Percentiles rank a stretch among this genome's conserved stretches.
Conservation (phyloP, 1,140 invertebrate species). For the Propsilocerus akamusi region DNA sequence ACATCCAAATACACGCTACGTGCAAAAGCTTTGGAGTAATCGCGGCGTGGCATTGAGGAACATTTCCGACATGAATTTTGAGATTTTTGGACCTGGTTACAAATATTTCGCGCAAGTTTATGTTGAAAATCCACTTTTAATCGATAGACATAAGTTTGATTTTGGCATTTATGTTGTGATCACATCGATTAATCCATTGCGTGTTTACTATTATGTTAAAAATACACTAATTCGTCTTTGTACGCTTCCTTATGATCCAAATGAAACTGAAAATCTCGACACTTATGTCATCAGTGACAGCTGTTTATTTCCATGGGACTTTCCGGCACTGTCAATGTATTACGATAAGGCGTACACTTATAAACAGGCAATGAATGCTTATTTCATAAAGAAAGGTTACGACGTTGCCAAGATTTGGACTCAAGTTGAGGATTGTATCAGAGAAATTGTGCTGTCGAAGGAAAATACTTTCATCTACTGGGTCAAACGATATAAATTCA, state of each 20-base stretch:
- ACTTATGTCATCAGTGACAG: background rate
- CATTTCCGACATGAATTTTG: background rate
- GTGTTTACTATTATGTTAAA: background rate
- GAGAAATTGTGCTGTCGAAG: background rate
- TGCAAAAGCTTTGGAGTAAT: background rate
- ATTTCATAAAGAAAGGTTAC: background rate
- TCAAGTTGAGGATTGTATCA: background rate
- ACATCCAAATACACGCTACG: background rate
- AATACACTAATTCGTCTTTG: background rate
- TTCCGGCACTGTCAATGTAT: background rate
- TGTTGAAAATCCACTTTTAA: background rate
- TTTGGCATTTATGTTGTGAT: background rate
- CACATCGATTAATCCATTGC: background rate
- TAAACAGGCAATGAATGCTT: background rate
- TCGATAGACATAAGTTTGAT: background rate
- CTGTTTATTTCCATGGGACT: background rate
- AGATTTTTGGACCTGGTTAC: background rate
- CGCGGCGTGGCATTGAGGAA: background rate
- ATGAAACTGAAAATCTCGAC: background rate
- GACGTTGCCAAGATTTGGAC: background rate
- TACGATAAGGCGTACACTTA: background rate
- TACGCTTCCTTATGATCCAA: background rate
- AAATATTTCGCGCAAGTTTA: background rate
- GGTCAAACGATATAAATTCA: background rate
- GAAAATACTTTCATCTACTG: background rate